These are phyloP conservation scores for Tuta absoluta DNA, from an alignment of 2,888 invertebrate genomes.

Conservation along the genomic window DNA sequence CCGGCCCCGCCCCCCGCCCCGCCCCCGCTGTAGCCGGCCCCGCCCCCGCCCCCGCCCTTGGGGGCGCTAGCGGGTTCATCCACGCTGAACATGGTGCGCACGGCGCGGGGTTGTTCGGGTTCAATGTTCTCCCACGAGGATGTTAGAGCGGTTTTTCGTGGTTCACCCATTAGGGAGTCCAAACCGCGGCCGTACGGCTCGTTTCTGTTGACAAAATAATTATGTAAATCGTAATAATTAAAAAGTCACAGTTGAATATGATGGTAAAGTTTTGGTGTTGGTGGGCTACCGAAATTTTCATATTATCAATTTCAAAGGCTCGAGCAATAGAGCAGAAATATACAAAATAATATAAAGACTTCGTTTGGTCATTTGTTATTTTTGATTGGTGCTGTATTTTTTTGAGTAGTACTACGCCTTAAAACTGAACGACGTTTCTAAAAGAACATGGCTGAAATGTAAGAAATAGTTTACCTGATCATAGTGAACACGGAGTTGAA, in stretches of 20 bases:
- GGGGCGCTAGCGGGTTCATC: conserved; percentile 32
- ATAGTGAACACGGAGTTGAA: conserved; percentile 81
- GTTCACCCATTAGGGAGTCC: conserved; percentile 47
- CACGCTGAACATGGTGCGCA: conserved; percentile 63
- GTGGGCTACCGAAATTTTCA: too few species aligned
- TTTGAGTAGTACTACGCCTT: too few species aligned
- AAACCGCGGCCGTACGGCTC: conserved; percentile 62
- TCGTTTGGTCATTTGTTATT: too few species aligned
- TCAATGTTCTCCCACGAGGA: conserved; percentile 61
- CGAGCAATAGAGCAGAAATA: too few species aligned
- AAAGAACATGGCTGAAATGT: too few species aligned
- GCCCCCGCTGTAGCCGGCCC: conserved; percentile 27
- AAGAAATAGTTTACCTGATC: conserved; percentile 70
- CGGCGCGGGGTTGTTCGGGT: conserved; percentile 58
- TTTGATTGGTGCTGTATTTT: too few species aligned
- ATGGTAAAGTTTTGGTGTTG: too few species aligned
- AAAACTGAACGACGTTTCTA: too few species aligned
- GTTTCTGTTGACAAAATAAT: conserved; percentile 48
- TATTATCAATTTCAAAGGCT: too few species aligned
- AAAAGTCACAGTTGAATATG: too few species aligned
- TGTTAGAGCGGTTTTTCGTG: conserved; percentile 33
- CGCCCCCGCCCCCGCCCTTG: conserved; percentile 10
- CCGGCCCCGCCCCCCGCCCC: conserved; percentile 42
- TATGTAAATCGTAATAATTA: not conserved
- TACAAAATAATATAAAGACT: too few species aligned